Percentiles rank a stretch among this genome's conserved stretches.
phyloP scores from a whole-genome alignment of 2,888 invertebrate genomes.

The Lasioglossum figueresi region DNA sequence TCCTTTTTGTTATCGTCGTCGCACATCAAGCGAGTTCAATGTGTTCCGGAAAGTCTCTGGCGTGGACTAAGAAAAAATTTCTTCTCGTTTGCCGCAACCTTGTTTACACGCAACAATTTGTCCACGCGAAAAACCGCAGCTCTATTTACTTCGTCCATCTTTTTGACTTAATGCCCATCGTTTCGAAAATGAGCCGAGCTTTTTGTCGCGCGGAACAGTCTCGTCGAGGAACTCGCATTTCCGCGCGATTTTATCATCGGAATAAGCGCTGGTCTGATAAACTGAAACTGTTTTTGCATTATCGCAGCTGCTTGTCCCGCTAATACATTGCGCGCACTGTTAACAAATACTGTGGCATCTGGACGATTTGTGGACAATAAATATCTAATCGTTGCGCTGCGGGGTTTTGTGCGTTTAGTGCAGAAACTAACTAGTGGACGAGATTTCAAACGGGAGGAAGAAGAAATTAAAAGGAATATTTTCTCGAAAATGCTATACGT shows the following conservation, averaged over 20 bases:
- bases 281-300: background rate
- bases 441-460: background rate
- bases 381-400: background rate
- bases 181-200: conserved; percentile 37
- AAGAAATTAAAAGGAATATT: background rate
- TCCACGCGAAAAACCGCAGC: background rate
- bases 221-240: conserved; percentile 9
- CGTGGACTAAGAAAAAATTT: background rate
- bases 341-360: background rate
- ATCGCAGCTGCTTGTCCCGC: background rate
- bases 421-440: background rate
- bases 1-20: background rate
- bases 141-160: conserved; percentile 23
- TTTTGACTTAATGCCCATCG: conserved; percentile 38
- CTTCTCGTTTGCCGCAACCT: conserved; percentile 15
- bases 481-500: too few species aligned
- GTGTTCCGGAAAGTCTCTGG: background rate
- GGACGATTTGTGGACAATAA: background rate
- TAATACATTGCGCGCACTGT: background rate
- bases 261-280: conserved; percentile 3
- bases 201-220: background rate
- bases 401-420: background rate
- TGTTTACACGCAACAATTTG: conserved; percentile 10
- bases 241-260: conserved; percentile 30
- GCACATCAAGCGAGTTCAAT: background rate